Base-by-base conservation (phyloP, 92 coral and sea anemone genomes). In the Phenganax subtilis region DNA sequence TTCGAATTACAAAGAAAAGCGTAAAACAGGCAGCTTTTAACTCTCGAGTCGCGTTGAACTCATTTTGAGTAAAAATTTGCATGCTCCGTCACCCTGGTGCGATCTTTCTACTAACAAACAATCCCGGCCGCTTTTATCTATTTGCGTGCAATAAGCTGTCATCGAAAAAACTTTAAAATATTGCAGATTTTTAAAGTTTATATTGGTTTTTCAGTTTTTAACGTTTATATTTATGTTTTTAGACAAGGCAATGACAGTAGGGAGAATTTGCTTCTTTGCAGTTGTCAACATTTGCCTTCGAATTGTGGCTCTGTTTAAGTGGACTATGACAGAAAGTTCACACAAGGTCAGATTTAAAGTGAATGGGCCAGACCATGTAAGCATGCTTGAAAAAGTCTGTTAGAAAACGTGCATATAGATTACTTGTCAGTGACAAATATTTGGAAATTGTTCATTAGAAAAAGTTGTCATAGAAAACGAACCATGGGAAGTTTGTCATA, bases 51-150 rank as follows among this genome's bases (percentile, higher is more conserved):
- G 31, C 28, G 25, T 10, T 7, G 72, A 30, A 11, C 47, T 27
- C 51, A 27, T 20, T 66, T 30, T 8, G 0, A 20, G 14, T 20
- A 66, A 27, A 66, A 30, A 61, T 61, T 61, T 61, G 67, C 67
- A 61, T 61, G n/a, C 25, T 61, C 72, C 31, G 72, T 66, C 72
- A 66, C 72, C 72, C 72, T 51, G 25, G 72, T 30, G 72, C 31
- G 72, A 66, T 7, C 9, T 66, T 66, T 66, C 72, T 66, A 27
- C 11, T 37, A 37, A 37, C 47, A 37, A 37, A 37, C 47, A 37
- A 37, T 1, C 2, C 47, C 47, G 47, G 5, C 47, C 47, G 47
- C 47, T 37, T 37, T 37, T 37, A 37, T 37, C 47, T 37, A 37
- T 37, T 37, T 37, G 47, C 47, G 47, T 37, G 47, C 47, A 37